These are phyloP conservation scores for Odocoileus virginianus DNA, from an alignment of 2,113 vertebrate species.

Conservation along the genomic window DNA sequence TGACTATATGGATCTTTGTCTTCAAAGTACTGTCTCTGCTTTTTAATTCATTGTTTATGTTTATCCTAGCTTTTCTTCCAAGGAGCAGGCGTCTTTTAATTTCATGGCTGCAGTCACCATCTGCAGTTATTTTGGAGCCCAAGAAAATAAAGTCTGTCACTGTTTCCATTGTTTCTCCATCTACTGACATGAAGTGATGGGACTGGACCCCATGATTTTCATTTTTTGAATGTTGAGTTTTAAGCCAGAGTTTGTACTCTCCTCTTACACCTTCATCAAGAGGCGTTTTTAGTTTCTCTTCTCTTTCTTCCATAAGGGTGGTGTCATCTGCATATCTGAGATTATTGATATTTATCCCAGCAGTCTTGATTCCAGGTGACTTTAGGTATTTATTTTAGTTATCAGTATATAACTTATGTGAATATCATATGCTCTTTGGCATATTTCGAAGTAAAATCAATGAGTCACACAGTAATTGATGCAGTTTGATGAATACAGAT, in stretches of 20 bases:
- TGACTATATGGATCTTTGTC: neutral
- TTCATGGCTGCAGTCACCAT: neutral
- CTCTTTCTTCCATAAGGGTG: neutral
- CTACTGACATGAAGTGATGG: neutral
- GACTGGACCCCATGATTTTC: neutral
- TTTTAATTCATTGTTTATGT: neutral
- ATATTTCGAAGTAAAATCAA: neutral
- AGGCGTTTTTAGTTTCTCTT: neutral
- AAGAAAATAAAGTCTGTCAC: accelerated
- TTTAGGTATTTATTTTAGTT: neutral
- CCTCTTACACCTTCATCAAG: neutral
- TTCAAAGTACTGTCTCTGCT: neutral
- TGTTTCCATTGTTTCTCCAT: neutral
- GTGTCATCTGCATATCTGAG: neutral
- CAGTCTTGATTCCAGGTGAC: neutral
- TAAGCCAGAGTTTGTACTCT: neutral
- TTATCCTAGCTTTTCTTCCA: neutral
- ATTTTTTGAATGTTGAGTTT: neutral
- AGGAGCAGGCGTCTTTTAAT: accelerated
- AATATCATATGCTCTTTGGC: neutral
- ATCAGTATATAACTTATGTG: neutral
- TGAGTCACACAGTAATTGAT: neutral
- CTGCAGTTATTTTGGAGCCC: neutral
- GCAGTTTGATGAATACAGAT: neutral
- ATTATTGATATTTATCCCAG: neutral